phyloP scores from a whole-genome alignment of 1,140 invertebrate genomes.

The Adelges cooleyi region DNA sequence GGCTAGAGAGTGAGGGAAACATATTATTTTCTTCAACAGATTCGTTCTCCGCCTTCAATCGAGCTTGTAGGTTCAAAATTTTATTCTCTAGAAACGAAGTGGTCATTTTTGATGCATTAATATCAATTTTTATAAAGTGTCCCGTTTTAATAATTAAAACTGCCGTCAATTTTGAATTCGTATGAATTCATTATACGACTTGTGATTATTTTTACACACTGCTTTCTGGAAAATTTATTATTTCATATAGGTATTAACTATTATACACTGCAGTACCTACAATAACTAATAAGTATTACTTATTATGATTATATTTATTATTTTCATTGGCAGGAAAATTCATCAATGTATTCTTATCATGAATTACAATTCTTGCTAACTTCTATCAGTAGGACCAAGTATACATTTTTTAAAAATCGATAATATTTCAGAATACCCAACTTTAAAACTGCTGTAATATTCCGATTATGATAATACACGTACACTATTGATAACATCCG shows the following conservation, averaged over 20 bases:
- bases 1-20: constrained; percentile 27
- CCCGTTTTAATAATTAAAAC: neutral
- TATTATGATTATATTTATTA: neutral
- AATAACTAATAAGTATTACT: too few relatives aligned
- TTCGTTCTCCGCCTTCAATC: constrained; percentile 53
- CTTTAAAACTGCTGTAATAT: neutral
- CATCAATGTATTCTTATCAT: constrained; percentile 13
- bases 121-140: neutral
- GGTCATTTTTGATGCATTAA: constrained; percentile 31
- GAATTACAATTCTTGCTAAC: too few relatives aligned
- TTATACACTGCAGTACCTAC: too few relatives aligned
- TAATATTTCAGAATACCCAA: too few relatives aligned
- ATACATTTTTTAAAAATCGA: too few relatives aligned
- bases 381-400: too few relatives aligned
- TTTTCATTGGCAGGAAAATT: constrained; percentile 12
- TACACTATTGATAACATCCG: constrained; percentile 10
- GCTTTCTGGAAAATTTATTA: neutral
- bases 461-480: constrained; percentile 18
- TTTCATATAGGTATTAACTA: too few relatives aligned
- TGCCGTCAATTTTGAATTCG: neutral
- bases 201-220: constrained; percentile 4
- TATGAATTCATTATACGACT: neutral
- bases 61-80: constrained; percentile 51
- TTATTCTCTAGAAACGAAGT: constrained; percentile 46
- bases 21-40: constrained; percentile 41